Evolutionary conservation across 2,888 invertebrate genomes (phyloP), one percentile per base, ranked within the genome.

Genomic region (Alcis repandata): DNA sequence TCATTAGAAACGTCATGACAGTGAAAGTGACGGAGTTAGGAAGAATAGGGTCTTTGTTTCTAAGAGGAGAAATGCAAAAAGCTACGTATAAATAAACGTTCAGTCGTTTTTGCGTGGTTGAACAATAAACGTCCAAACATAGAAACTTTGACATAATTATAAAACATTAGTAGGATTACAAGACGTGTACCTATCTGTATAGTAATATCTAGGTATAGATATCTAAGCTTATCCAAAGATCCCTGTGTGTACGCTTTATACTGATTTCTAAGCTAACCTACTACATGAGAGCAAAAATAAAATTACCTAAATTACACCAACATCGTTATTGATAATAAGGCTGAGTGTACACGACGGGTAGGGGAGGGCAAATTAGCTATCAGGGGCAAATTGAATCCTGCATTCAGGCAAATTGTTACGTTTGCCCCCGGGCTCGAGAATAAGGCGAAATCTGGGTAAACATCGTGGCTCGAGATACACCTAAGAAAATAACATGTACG

Each of bases 341-440:
- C 72, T 75, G 79, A 80, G 73, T 81, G 78, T 82, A 72, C 78
- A 67, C 66, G 77, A 74, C 74, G 69, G 79, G 82, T 61, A 82
- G 87, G 86, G 85, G 82, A 33, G 85, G 87, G 88, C 88, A 92
- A 91, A 92, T 91, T 92, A 91, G 91, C 91, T 89, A 91, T 91
- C 86, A 90, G 78, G 79, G 68, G 71, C 67, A 89, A 91, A 92
- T 90, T 90, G 86, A 89, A 90, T 90, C 81, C 79, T 85, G 78
- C 84, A 85, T 84, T 86, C 83, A 83, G 79, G 79, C 84, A 85
- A 87, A 86, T 88, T 88, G 86, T 85, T 81, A 79, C 83, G 69
- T 72, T 69, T 70, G 80, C 87, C 84, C 67, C 56, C 66, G 69
- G 79, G 83, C 74, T 53, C 63, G 69, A 71, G 75, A 80, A 83